phyloP scores from a whole-genome alignment of 2,113 vertebrate genomes.

The Mus musculus region GRCm39 chr7:78206501-78207000 shows the following conservation, averaged over 20 bases:
- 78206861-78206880: constrained; percentile 86
- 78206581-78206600: fast-evolving
- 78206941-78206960: constrained; percentile 60
- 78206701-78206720: background rate
- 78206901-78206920: constrained; percentile 87
- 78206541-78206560: too few relatives aligned
- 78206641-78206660: background rate
- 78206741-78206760: background rate
- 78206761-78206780: background rate
- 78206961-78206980: background rate
- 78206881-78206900: constrained; percentile 90
- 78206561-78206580: background rate
- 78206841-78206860: constrained; percentile 84
- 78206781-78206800: constrained; percentile 63
- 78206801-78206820: constrained; percentile 50
- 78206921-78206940: constrained; percentile 68
- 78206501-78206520: too few relatives aligned
- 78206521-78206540: too few relatives aligned
- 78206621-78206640: background rate
- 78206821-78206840: constrained; percentile 72
- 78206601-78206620: background rate
- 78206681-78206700: background rate
- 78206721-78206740: constrained; percentile 28
- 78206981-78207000: background rate
- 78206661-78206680: fast-evolving